Evolutionary conservation across 2,797 vertebrate species (phyloP), one percentile per base, ranked within the genome.

Genomic region (Epinephelus coioides): DNA sequence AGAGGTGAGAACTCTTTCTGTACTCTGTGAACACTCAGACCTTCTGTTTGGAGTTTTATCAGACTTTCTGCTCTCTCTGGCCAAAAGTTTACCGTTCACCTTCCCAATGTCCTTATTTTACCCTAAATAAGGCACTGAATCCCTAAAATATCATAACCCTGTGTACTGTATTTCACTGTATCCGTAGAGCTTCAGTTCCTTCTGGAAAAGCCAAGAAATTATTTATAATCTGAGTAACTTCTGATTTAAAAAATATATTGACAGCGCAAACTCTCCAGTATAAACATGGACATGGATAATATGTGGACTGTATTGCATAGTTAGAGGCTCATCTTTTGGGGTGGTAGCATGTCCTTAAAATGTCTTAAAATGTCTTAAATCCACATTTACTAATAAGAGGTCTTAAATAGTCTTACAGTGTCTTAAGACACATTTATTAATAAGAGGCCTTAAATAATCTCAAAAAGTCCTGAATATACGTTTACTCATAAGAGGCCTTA

Each of bases 1-100:
- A 99, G 94, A 99, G 98, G 98, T 99, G 95, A 97, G 92, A 55
- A 21, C 1, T 12, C 6, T 50, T 47, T 51, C 43, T 46, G 40
- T 43, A 12, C 40, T 43, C 11, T 10, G 40, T 43, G 40, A 43
- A 43, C 11, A 10, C 40, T 43, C 40, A 43, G 11, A 43, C 40
- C 40, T 11, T 43, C 40, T 43, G 2, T 43, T 40, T 34, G 34
- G 34, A 25, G 15, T 51, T 46, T 11, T 6, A 25, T 17, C 27
- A n/a, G 6, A 25, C 12, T 17, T 10, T 60, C 9, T 49, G 27
- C 50, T 51, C 21, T 46, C 0, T 70, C 44, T 40, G 27, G 3
- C 17, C n/a, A 2, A 0, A 67, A 21, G 38, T 61, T 59, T 13
- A n/a, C 17, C 2, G 3, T 65, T 65, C 4, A 21, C 15, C 57